Evolutionary conservation across 2,888 invertebrate genomes (phyloP).

Genomic region (Metellina segmentata): DNA sequence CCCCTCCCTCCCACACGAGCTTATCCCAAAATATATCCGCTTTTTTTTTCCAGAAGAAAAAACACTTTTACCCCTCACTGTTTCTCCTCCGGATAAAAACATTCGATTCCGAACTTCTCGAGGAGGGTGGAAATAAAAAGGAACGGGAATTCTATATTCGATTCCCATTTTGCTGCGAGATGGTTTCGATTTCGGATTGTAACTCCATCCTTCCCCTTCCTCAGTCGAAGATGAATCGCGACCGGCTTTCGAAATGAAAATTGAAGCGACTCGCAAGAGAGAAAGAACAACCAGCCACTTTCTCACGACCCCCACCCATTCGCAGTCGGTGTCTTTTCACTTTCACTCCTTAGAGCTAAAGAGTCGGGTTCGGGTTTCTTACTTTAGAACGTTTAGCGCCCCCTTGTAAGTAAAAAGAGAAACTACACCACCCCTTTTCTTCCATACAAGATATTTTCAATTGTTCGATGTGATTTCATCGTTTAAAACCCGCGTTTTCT

Average conservation of each 20-base stretch:
- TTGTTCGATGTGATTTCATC: too few species aligned
- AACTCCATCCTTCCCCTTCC: slow-evolving; percentile 24
- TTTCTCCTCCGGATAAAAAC: background rate
- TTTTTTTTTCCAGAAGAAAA: background rate
- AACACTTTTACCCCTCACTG: background rate
- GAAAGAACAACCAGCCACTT: slow-evolving; percentile 26
- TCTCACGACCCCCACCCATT: background rate
- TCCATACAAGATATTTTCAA: too few species aligned
- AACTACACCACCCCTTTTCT: background rate
- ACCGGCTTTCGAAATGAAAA: slow-evolving; percentile 20
- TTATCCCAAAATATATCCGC: background rate
- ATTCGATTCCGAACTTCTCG: slow-evolving; percentile 21
- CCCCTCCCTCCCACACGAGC: background rate
- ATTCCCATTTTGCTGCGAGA: slow-evolving; percentile 55
- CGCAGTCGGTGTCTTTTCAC: too few species aligned
- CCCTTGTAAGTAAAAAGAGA: background rate
- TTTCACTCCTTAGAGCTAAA: too few species aligned
- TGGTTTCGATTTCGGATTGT: slow-evolving; percentile 64
- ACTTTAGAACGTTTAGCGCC: background rate
- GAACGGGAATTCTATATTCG: slow-evolving; percentile 55
- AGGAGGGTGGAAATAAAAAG: background rate
- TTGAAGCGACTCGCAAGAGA: background rate
- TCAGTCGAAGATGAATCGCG: background rate
- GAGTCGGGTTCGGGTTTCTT: too few species aligned
- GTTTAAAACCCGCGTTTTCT: too few species aligned